A percentile compares a stretch with the other conserved stretches of the same genome.
These are phyloP conservation scores for Megaustenia siamemsis DNA, from an alignment of 2,888 invertebrate species.

Conservation along the genomic window DNA sequence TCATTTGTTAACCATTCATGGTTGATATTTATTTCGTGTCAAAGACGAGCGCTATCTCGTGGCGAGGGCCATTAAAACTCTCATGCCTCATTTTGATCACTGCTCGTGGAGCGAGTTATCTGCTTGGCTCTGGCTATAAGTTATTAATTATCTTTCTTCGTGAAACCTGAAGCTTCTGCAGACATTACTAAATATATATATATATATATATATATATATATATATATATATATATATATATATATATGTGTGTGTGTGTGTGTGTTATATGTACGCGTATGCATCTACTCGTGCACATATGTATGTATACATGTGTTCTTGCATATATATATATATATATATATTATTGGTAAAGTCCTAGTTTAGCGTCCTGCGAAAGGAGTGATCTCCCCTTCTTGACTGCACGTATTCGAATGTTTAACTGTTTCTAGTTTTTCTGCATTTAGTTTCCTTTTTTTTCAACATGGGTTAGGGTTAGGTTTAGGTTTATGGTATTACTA, in stretches of 20 bases:
- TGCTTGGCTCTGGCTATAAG: neutral
- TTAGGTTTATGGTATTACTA: too few relatives aligned
- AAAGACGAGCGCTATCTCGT: conserved; percentile 4
- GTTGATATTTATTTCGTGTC: conserved; percentile 1
- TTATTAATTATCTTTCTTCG: conserved; percentile 15
- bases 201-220: neutral
- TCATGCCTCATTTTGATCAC: conserved; percentile 1
- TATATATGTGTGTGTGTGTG: too few relatives aligned
- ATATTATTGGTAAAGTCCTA: too few relatives aligned
- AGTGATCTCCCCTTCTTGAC: too few relatives aligned
- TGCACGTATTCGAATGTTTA: too few relatives aligned
- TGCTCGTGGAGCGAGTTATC: neutral
- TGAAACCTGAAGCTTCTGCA: conserved; percentile 15
- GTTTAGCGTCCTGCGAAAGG: too few relatives aligned
- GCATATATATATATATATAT: too few relatives aligned
- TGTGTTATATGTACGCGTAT: too few relatives aligned
- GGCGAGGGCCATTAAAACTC: neutral
- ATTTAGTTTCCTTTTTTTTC: too few relatives aligned
- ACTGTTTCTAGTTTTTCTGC: too few relatives aligned
- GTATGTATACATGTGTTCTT: too few relatives aligned
- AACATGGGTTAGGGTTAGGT: too few relatives aligned
- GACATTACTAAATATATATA: conserved; percentile 19
- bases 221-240: neutral
- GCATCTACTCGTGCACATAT: neutral
- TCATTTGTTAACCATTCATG: conserved; percentile 28